Conservation (phyloP, 2,888 invertebrate species). For the Plutella xylostella region DNA sequence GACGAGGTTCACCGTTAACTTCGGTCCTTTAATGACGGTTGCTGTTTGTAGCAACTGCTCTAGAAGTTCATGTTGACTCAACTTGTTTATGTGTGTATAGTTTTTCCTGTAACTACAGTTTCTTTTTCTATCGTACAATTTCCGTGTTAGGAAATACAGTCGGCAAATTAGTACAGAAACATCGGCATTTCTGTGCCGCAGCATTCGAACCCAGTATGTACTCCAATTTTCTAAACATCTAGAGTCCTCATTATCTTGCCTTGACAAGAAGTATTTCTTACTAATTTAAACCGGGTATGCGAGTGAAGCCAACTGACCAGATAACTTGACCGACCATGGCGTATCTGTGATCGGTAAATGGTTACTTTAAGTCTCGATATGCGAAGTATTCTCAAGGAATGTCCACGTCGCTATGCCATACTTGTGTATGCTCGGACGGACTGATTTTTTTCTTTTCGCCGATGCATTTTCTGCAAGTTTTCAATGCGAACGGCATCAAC, state of each 20-base stretch:
- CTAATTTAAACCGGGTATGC: constrained; percentile 59
- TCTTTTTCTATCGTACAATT: too few relatives aligned
- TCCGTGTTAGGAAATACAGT: too few relatives aligned
- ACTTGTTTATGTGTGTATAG: too few relatives aligned
- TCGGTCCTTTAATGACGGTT: constrained; percentile 36
- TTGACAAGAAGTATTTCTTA: constrained; percentile 51
- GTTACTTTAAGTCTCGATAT: constrained; percentile 66
- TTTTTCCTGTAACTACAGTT: too few relatives aligned
- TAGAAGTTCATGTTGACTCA: too few relatives aligned
- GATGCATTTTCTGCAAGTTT: constrained; percentile 66
- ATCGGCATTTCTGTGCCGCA: neutral
- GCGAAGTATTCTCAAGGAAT: constrained; percentile 61
- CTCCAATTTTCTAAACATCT: constrained; percentile 16
- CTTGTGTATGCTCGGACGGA: constrained; percentile 58
- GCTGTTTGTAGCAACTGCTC: too few relatives aligned
- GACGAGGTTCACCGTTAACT: constrained; percentile 54
- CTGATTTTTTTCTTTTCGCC: constrained; percentile 68
- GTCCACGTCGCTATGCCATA: constrained; percentile 59
- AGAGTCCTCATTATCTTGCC: constrained; percentile 39
- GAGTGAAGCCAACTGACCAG: constrained; percentile 61
- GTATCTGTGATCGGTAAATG: constrained; percentile 69
- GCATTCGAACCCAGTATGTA: constrained; percentile 15
- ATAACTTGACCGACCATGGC: constrained; percentile 63
- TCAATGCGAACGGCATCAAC: constrained; percentile 42
- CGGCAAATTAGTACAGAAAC: too few relatives aligned